Conservation (phyloP, 2,113 vertebrate genomes). For the Mesoclemmys tuberculata region DNA sequence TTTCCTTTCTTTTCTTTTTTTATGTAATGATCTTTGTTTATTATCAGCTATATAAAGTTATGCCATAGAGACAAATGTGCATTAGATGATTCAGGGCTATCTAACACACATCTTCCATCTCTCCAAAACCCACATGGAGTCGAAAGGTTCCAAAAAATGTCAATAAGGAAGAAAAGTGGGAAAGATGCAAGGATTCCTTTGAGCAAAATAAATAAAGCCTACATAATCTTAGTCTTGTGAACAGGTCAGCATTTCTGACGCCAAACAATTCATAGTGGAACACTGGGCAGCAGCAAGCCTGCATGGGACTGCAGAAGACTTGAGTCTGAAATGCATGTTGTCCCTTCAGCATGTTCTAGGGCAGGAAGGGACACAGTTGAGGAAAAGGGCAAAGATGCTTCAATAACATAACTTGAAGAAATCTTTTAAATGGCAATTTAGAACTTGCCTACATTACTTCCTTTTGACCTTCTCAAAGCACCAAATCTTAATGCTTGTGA, state of each 20-base stretch:
- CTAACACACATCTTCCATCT: too few relatives aligned
- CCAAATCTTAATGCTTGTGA: not conserved
- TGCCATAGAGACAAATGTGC: too few relatives aligned
- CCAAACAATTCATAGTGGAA: conserved; percentile 6
- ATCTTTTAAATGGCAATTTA: not conserved
- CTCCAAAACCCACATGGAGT: not conserved
- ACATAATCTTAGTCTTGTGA: not conserved
- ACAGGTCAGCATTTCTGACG: conserved; percentile 4
- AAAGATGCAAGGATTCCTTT: conserved; percentile 38
- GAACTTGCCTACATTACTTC: not conserved
- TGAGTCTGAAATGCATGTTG: too few relatives aligned
- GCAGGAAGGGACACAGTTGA: not conserved
- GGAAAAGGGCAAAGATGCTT: not conserved
- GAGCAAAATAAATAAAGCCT: conserved; percentile 45
- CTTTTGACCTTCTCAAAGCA: not conserved
- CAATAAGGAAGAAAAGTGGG: conserved; percentile 24
- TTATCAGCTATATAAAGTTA: too few relatives aligned
- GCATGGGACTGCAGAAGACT: fast-evolving
- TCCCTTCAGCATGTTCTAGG: not conserved
- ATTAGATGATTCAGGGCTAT: too few relatives aligned
- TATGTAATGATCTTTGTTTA: not conserved
- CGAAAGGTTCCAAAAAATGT: conserved; percentile 1
- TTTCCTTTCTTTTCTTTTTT: conserved; percentile 1
- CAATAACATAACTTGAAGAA: not conserved
- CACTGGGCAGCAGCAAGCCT: not conserved